These are phyloP conservation scores for Sebastes fasciatus DNA, from an alignment of 2,113 vertebrate species.

Conservation along the genomic window DNA sequence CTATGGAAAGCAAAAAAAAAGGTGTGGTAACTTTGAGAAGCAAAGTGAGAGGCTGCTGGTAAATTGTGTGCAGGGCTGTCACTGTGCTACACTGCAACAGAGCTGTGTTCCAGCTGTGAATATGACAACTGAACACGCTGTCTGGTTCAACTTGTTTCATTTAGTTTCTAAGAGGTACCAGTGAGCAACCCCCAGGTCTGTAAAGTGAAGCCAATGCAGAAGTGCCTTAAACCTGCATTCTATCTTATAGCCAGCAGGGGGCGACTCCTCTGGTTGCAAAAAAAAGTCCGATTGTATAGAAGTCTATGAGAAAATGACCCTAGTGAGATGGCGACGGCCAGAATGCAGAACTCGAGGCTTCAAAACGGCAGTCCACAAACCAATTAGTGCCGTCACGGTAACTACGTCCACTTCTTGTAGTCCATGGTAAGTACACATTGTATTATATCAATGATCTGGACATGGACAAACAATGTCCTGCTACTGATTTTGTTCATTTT, in stretches of 20 bases:
- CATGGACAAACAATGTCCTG: background rate
- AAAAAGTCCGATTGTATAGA: too few species aligned
- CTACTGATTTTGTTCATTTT: slow-evolving; percentile 11
- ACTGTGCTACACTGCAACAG: background rate
- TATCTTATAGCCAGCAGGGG: too few species aligned
- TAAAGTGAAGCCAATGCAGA: too few species aligned
- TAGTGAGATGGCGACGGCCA: too few species aligned
- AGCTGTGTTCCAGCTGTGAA: slow-evolving; percentile 1
- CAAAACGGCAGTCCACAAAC: too few species aligned
- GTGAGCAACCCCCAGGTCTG: too few species aligned
- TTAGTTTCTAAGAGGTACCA: background rate
- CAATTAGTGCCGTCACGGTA: too few species aligned
- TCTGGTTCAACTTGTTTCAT: slow-evolving; percentile 11
- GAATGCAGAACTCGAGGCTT: too few species aligned
- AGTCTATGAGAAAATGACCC: too few species aligned
- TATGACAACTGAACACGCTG: slow-evolving; percentile 1
- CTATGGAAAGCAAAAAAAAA: slow-evolving; percentile 12
- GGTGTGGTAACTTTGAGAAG: slow-evolving; percentile 29
- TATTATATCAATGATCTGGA: background rate
- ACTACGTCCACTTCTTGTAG: too few species aligned
- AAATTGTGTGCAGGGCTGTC: slow-evolving; percentile 39
- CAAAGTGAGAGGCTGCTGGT: slow-evolving; percentile 29
- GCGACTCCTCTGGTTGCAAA: too few species aligned
- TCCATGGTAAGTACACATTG: background rate
- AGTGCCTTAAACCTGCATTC: too few species aligned